Percentiles rank a stretch among this genome's conserved stretches.
Conservation (phyloP, 92 coral and sea anemone species). For the Epizoanthus rinbou region DNA sequence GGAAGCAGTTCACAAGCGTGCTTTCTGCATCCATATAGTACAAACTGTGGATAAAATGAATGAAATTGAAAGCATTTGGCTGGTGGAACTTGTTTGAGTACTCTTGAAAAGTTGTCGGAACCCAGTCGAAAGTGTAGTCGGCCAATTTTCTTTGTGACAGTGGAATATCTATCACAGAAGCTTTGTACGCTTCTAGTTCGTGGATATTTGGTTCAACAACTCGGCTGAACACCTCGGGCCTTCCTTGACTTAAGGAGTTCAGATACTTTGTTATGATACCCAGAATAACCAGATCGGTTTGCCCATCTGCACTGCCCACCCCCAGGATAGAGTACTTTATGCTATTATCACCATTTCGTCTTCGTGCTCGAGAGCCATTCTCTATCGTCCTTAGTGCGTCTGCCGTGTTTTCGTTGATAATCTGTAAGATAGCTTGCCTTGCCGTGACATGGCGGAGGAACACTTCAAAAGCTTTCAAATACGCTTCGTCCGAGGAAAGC, state of each 20-base stretch:
- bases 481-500: conserved; percentile 38
- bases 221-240: conserved; percentile 47
- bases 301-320: conserved; percentile 62
- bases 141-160: conserved; percentile 46
- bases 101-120: conserved; percentile 49
- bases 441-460: conserved; percentile 46
- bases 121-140: conserved; percentile 58
- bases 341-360: conserved; percentile 35
- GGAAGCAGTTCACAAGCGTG: conserved; percentile 43
- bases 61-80: conserved; percentile 45
- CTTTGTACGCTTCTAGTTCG: conserved; percentile 52
- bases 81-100: conserved; percentile 46
- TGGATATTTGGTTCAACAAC: conserved; percentile 46
- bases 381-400: conserved; percentile 22
- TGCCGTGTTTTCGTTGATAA: conserved; percentile 35
- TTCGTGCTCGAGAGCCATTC: conserved; percentile 9
- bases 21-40: conserved; percentile 62
- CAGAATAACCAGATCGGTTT: conserved; percentile 52
- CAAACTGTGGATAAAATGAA: conserved; percentile 56
- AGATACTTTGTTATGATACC: conserved; percentile 57
- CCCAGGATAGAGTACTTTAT: conserved; percentile 53
- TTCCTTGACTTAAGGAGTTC: conserved; percentile 44
- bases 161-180: conserved; percentile 39
- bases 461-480: conserved; percentile 40
- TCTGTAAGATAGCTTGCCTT: conserved; percentile 41